These are phyloP conservation scores for Andrena praecox DNA, from an alignment of 2,888 invertebrate genomes.

Conservation along the genomic window DNA sequence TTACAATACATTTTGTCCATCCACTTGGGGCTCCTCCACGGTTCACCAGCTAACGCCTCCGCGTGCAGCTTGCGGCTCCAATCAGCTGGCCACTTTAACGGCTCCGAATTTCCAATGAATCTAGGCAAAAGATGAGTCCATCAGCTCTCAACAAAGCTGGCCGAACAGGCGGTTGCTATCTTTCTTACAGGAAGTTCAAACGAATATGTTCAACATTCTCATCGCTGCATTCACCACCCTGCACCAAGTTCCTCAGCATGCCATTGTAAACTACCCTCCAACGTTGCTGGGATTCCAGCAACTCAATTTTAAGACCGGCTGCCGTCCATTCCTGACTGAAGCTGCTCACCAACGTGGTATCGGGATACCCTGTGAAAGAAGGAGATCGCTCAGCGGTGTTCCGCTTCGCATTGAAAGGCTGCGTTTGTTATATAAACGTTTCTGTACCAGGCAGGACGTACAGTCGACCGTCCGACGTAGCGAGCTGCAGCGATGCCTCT, in stretches of 20 bases:
- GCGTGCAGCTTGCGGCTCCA: constrained; percentile 86
- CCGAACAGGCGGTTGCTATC: not conserved
- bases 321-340: constrained; percentile 87
- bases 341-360: constrained; percentile 84
- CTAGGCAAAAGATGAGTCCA: constrained; percentile 81
- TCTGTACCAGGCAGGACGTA: constrained; percentile 85
- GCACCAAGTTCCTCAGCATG: constrained; percentile 86
- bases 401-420: not conserved
- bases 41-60: constrained; percentile 86
- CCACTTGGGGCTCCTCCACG: constrained; percentile 88
- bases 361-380: constrained; percentile 85
- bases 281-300: constrained; percentile 87
- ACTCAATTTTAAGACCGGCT: constrained; percentile 87
- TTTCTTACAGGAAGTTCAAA: constrained; percentile 88
- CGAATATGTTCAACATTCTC: constrained; percentile 84
- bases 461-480: constrained; percentile 83
- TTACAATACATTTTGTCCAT: constrained; percentile 86
- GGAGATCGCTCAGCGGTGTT: no score
- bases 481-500: constrained; percentile 87
- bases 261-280: constrained; percentile 91
- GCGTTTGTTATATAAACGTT: constrained; percentile 71
- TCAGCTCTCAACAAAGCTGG: not conserved
- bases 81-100: constrained; percentile 86
- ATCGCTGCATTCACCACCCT: constrained; percentile 62
- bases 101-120: constrained; percentile 86